Base-by-base conservation (phyloP, 2,797 vertebrate genomes). In the Schizopygopsis pylzovi region DNA sequence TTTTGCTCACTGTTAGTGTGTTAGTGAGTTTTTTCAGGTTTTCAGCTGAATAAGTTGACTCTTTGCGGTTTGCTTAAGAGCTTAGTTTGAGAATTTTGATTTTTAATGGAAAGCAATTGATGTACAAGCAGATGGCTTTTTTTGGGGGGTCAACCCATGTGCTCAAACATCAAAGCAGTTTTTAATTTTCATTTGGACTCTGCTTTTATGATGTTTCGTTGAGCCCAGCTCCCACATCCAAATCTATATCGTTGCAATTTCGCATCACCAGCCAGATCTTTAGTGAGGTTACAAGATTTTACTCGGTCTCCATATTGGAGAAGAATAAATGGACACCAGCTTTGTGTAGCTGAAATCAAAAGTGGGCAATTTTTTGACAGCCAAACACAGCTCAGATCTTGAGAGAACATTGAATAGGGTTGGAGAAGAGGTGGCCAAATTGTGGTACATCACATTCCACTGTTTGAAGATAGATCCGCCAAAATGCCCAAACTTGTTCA, bases 231-330 rank as follows among this genome's bases (percentile, higher is more conserved):
- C 16, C 47, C 37, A 39, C 4, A 20, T 61, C 6, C 0, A 72
- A 87, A 43, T 63, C 92, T 89, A 77, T 91, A 91, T 91, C 91
- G 89, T 81, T 77, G 73, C 76, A 63, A 79, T 45, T 39, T 82
- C 45, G 20, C 88, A 88, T 94, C 90, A 89, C 87, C 89, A 89
- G 93, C 87, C 76, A 89, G 89, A 91, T 89, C 88, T 91, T 92
- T 84, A 92, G 90, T 91, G 88, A 93, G 59, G 83, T 79, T 81
- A 70, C 20, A 89, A 87, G 88, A 91, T 92, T 75, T 77, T 93
- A 90, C 90, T 92, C 92, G 81, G 89, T 94, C 95, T 95, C 95
- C 95, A 96, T 95, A 95, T 95, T 95, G 95, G 95, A 95, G 92
- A 89, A 89, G 90, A 88, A 33, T 45, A 90, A 91, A 91, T 84